Base-by-base conservation (phyloP, 2,113 vertebrate genomes). In the Tapirus terrestris region DNA sequence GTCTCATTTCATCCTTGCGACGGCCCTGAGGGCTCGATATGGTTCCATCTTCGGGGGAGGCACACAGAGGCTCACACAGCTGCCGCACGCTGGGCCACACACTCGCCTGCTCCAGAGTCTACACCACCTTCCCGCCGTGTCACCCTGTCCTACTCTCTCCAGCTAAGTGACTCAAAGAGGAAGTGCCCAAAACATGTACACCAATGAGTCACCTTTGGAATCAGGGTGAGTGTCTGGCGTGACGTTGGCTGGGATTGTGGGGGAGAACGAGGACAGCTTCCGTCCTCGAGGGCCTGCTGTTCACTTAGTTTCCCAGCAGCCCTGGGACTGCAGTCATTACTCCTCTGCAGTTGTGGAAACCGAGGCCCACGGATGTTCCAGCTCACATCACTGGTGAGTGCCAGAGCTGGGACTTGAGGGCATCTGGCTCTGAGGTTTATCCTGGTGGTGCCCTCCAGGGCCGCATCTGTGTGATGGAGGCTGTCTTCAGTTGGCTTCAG, bases 31-130 rank as follows among this genome's bases (percentile, higher is more conserved):
- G 18, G 5, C 14, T 14, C 0, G 2, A 1, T 4, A 16, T 21
- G 4, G 31, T 25, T 8, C 51, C 65, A 0, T 0, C 16, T 3
- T 7, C 60, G 2, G 3, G 0, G 13, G 31, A 27, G 3, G 2
- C 16, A 2, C 33, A 23, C 48, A 16, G 79, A 58, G 29, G 36
- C 8, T 23, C 25, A 5, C 18, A 12, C 23, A 1, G 23, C 60
- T 33, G 13, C 39, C 51, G 3, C 18, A 4, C 2, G 0, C 20
- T 0, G 0, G 51, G 56, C 68, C 39, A 18, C 10, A 18, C 10
- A 2, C 11, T 1, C 8, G 60, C n/a, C 58, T 11, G 45, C 14
- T 5, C 3, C 27, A 4, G 23, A 7, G 63, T 43, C 70, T 31
- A 3, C 8, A 8, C 6, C 0, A 1, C 5, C n/a, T 45, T 13